A percentile compares a stretch with the other conserved stretches of the same genome.
Evolutionary conservation across 2,888 invertebrate genomes (phyloP).

Genomic region (Melieria picta): DNA sequence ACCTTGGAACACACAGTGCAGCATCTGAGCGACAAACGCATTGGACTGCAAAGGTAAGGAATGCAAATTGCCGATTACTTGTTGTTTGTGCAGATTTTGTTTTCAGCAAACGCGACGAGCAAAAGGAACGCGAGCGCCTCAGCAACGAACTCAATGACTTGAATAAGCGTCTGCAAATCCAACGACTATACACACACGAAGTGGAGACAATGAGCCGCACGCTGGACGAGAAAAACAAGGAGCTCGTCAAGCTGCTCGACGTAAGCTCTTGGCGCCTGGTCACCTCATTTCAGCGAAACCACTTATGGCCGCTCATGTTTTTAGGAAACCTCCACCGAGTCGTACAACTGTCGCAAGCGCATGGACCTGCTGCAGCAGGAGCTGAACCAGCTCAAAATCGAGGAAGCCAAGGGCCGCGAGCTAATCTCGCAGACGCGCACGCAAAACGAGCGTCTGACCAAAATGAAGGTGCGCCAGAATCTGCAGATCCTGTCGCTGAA

Average conservation of each 20-base stretch:
- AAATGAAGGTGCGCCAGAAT: slow-evolving; percentile 63
- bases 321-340: slow-evolving; percentile 64
- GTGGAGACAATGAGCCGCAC: slow-evolving; percentile 60
- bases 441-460: slow-evolving; percentile 56
- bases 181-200: slow-evolving; percentile 60
- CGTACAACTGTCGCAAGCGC: slow-evolving; percentile 60
- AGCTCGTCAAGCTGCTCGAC: slow-evolving; percentile 60
- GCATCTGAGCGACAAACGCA: slow-evolving; percentile 57
- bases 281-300: neutral
- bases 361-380: slow-evolving; percentile 58
- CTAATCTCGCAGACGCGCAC: slow-evolving; percentile 54
- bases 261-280: slow-evolving; percentile 46
- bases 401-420: slow-evolving; percentile 56
- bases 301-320: neutral
- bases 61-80: neutral
- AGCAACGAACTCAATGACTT: slow-evolving; percentile 62
- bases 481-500: slow-evolving; percentile 63
- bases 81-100: neutral
- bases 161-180: slow-evolving; percentile 61
- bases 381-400: slow-evolving; percentile 53
- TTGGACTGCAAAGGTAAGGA: slow-evolving; percentile 50
- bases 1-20: slow-evolving; percentile 56
- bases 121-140: slow-evolving; percentile 61
- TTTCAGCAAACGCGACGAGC: slow-evolving; percentile 55
- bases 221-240: slow-evolving; percentile 63